A percentile compares a stretch with the other conserved stretches of the same genome.
phyloP scores from a whole-genome alignment of 1,140 invertebrate genomes.

The Kradibia gibbosae region DNA sequence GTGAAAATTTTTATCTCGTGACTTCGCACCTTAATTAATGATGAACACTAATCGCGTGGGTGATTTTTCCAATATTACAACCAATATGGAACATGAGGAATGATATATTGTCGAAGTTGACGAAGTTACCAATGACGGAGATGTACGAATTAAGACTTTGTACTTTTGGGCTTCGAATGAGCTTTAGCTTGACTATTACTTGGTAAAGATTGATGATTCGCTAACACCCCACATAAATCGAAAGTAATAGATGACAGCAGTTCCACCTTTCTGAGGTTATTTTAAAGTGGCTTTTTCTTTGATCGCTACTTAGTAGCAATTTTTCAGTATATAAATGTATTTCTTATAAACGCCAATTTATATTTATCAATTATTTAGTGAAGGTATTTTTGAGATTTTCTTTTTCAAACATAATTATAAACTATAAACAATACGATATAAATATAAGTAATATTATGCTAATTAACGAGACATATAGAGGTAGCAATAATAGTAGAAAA shows the following conservation, averaged over 20 bases:
- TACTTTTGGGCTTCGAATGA: slow-evolving; percentile 38
- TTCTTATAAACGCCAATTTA: background rate
- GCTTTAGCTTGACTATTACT: slow-evolving; percentile 6
- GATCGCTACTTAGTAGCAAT: background rate
- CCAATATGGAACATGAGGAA: background rate
- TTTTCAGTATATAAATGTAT: background rate
- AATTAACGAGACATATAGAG: no score
- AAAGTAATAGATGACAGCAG: background rate
- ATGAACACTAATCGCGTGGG: background rate
- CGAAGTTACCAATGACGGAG: background rate
- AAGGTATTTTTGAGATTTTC: no score
- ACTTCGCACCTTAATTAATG: slow-evolving; percentile 27
- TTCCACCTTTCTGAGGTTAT: background rate
- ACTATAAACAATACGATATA: no score
- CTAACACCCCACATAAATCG: background rate
- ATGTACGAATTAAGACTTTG: slow-evolving; percentile 36
- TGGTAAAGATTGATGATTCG: background rate
- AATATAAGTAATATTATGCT: no score
- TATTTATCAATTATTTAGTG: no score
- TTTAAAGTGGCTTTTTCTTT: background rate
- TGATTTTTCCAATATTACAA: background rate
- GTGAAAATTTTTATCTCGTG: slow-evolving; percentile 8
- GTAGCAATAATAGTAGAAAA: no score
- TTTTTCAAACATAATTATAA: no score
- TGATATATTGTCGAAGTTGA: slow-evolving; percentile 40